phyloP scores from a whole-genome alignment of 2,113 vertebrate species.

The Gadus chalcogrammus region DNA sequence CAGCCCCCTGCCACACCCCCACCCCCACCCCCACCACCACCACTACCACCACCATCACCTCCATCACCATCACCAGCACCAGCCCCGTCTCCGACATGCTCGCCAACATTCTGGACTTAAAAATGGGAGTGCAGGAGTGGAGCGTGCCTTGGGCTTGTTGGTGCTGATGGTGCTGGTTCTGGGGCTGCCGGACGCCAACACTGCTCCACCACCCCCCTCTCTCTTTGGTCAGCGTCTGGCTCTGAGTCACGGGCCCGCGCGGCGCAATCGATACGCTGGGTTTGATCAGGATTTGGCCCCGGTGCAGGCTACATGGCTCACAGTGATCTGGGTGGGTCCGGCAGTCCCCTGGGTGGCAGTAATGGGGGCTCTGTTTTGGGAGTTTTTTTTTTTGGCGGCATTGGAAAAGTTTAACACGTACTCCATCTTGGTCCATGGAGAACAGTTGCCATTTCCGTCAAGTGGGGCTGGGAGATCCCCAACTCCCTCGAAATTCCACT shows the following conservation, averaged over 20 bases:
- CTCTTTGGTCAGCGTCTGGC: slow-evolving; percentile 24
- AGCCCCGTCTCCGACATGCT: no score
- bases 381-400: no score
- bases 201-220: slow-evolving; percentile 13
- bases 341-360: slow-evolving; percentile 13
- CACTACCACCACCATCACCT: no score
- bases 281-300: slow-evolving; percentile 26
- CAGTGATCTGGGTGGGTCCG: slow-evolving; percentile 29
- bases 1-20: slow-evolving; percentile 25
- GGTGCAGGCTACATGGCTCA: slow-evolving; percentile 25
- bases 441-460: neutral
- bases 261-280: slow-evolving; percentile 8
- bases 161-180: no score
- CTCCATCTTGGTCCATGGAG: no score
- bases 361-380: slow-evolving; percentile 33
- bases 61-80: no score
- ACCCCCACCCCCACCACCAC: neutral
- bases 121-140: slow-evolving; percentile 31
- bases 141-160: neutral
- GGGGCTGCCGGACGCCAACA: no score
- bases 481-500: no score
- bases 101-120: neutral
- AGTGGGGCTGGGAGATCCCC: neutral
- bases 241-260: slow-evolving; percentile 2
- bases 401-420: no score